phyloP scores from a whole-genome alignment of 2,113 vertebrate species.

The Dermatemys mawii region DNA sequence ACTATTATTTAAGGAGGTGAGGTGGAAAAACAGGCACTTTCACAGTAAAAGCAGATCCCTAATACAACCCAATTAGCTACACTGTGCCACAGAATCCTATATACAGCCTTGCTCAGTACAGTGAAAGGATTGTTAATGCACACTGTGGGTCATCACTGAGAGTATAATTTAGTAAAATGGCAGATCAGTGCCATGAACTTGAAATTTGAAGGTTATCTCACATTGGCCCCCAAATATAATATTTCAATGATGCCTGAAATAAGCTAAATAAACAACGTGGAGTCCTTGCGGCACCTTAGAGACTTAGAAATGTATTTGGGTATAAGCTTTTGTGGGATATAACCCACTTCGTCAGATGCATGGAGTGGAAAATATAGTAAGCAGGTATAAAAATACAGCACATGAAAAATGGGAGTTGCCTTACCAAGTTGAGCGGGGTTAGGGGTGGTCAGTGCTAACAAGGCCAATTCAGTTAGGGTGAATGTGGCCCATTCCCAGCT shows the following conservation, averaged over 20 bases:
- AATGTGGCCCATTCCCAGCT: too few relatives aligned
- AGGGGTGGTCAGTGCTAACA: too few relatives aligned
- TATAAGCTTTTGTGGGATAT: too few relatives aligned
- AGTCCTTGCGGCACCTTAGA: too few relatives aligned
- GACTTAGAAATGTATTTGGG: too few relatives aligned
- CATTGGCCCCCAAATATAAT: neutral
- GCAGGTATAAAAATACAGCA: too few relatives aligned
- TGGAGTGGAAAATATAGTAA: too few relatives aligned
- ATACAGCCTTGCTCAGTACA: neutral
- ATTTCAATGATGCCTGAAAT: neutral
- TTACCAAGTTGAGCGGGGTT: too few relatives aligned
- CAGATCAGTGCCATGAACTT: neutral
- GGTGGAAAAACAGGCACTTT: accelerated
- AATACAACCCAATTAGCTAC: neutral
- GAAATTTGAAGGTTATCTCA: neutral
- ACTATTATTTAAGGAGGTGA: neutral
- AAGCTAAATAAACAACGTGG: neutral
- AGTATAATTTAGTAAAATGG: neutral
- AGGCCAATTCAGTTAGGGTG: too few relatives aligned
- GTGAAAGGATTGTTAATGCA: accelerated
- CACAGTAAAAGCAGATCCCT: neutral
- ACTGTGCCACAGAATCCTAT: neutral
- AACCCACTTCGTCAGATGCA: too few relatives aligned
- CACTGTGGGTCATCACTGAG: accelerated
- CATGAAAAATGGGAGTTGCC: too few relatives aligned